A percentile compares a stretch with the other conserved stretches of the same genome.
phyloP scores from a whole-genome alignment of 2,113 vertebrate genomes.

The Arizona elegans region DNA sequence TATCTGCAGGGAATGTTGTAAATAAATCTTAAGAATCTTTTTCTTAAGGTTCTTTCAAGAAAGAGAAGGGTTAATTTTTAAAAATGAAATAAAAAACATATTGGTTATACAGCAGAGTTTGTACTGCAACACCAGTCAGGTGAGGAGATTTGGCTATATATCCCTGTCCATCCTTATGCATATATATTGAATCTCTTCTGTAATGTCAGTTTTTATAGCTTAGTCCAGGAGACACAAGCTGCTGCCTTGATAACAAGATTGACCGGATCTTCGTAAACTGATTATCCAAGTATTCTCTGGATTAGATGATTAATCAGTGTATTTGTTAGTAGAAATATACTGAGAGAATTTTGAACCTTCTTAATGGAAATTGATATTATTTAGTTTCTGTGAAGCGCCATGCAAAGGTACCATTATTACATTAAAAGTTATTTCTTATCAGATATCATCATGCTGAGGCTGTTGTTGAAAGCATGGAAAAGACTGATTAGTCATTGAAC shows the following conservation, averaged over 20 bases:
- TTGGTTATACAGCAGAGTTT: neutral
- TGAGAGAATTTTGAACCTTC: constrained; percentile 10
- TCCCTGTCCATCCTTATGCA: neutral
- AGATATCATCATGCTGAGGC: constrained; percentile 37
- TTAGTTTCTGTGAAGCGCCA: constrained; percentile 43
- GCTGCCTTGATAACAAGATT: neutral
- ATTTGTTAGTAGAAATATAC: constrained; percentile 6
- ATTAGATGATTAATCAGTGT: constrained; percentile 26
- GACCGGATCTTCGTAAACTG: neutral
- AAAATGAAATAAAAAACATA: neutral
- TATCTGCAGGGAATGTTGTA: neutral
- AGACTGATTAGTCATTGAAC: constrained; percentile 53
- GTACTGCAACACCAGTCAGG: neutral
- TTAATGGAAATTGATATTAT: constrained; percentile 9
- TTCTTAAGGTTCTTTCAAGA: neutral
- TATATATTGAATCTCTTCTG: neutral
- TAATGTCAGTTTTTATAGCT: neutral
- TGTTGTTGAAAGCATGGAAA: constrained; percentile 13
- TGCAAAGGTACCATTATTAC: constrained; percentile 35
- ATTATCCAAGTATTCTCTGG: neutral
- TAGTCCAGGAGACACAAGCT: neutral
- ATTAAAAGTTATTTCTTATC: constrained; percentile 46
- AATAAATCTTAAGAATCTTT: neutral
- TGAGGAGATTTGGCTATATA: neutral
- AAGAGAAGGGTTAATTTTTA: neutral